Evolutionary conservation across 2,797 vertebrate species (phyloP), one percentile per base, ranked within the genome.

Genomic region (Pelochelys cantorii): DNA sequence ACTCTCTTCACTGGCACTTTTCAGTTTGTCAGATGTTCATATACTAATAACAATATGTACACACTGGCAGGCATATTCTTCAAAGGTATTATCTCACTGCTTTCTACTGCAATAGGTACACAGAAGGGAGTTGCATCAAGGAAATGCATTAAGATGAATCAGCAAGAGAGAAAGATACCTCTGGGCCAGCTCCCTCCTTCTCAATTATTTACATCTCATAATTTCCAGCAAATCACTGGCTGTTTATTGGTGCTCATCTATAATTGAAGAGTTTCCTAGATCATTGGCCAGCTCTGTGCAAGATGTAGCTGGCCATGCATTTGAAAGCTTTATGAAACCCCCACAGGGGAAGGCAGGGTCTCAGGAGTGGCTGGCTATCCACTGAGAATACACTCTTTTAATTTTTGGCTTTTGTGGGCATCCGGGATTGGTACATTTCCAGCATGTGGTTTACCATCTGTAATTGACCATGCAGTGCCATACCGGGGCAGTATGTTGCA

Each of bases 151-250:
- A 98, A 98, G 97, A 92, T 92, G 96, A 97, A 94, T 97, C 95
- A 97, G 98, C 97, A 97, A 96, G 97, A 97, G 97, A 96, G 90
- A 88, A 96, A 96, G 96, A 96, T 96, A 97, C 96, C 87, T 89
- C 96, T 96, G 97, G 89, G 95, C 96, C 81, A 96, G 34, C 95
- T 98, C 97, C 97, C 93, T 94, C 80, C 97, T 96, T 95, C 96
- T 98, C 95, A 98, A 98, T 98, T 98, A 98, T 98, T 98, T 97
- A 98, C 97, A 48, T 83, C 97, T 97, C 95, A 96, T 98, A 98
- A 98, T 98, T 98, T 98, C 98, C 97, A 98, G 98, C 98, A 98
- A 98, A 98, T 98, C 96, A 78, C 96, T 94, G 97, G 97, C 97
- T 98, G 98, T 97, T 98, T 98, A 98, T 98, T 98, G 97, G 96